phyloP scores from a whole-genome alignment of 1,140 invertebrate genomes.

The Phymorhynchus buccinoides region DNA sequence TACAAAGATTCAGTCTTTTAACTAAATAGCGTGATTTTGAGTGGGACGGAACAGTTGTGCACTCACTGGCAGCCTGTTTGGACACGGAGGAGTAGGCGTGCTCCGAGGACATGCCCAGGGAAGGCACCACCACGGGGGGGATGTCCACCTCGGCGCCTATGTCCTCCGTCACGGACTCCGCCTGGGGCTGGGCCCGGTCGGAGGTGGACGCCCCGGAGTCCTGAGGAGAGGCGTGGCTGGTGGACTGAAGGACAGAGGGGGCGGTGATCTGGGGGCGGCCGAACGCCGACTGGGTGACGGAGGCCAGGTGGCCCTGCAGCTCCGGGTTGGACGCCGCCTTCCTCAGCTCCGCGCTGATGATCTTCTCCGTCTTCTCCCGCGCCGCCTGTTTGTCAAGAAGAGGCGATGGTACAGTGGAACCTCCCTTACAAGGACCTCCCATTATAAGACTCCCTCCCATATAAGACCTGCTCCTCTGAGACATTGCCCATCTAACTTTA shows the following conservation, averaged over 20 bases:
- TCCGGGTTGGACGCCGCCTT: slow-evolving; percentile 80
- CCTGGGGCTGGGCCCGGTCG: slow-evolving; percentile 34
- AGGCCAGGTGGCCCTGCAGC: slow-evolving; percentile 78
- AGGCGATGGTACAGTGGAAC: too few relatives aligned
- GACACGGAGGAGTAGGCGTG: slow-evolving; percentile 76
- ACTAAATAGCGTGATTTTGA: too few relatives aligned
- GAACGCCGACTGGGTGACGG: slow-evolving; percentile 73
- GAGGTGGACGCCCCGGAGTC: background rate
- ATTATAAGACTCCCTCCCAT: too few relatives aligned
- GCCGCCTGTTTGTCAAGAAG: slow-evolving; percentile 75
- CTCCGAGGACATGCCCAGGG: slow-evolving; percentile 71
- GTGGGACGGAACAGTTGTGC: too few relatives aligned
- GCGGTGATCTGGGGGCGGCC: slow-evolving; percentile 25
- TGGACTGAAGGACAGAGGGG: background rate
- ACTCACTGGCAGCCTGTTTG: slow-evolving; percentile 66
- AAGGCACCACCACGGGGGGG: slow-evolving; percentile 46
- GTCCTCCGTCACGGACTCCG: slow-evolving; percentile 54
- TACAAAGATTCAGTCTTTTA: too few relatives aligned
- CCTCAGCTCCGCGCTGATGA: slow-evolving; percentile 80
- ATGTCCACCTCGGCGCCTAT: slow-evolving; percentile 65
- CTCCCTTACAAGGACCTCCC: too few relatives aligned
- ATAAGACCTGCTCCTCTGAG: too few relatives aligned
- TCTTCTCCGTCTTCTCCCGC: slow-evolving; percentile 82
- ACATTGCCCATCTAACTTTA: too few relatives aligned
- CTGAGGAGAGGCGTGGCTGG: slow-evolving; percentile 1